Evolutionary conservation across 2,113 vertebrate genomes (phyloP).

Genomic region (Glaucomys volans): DNA sequence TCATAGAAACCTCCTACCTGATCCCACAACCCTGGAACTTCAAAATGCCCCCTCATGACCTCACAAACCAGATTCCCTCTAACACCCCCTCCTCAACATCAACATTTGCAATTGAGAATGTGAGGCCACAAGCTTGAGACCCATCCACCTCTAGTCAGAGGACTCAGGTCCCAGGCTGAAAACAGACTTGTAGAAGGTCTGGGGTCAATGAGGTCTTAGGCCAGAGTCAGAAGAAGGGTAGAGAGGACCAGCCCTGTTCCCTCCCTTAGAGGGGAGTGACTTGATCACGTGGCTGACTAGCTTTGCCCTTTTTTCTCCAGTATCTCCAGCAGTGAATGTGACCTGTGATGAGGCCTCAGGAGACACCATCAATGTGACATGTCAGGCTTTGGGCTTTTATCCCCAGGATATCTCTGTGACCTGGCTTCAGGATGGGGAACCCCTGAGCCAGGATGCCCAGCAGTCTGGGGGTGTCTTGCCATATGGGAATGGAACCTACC

Average conservation of each 20-base stretch:
- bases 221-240: no score
- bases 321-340: background rate
- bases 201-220: background rate
- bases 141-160: background rate
- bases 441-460: fast-evolving
- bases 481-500: background rate
- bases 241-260: background rate
- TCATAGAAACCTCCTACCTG: background rate
- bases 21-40: background rate
- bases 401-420: fast-evolving
- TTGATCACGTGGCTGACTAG: fast-evolving
- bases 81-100: background rate
- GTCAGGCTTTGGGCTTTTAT: background rate
- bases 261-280: background rate
- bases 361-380: background rate
- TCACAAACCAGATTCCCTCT: no score
- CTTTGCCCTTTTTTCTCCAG: background rate
- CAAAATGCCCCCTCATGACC: no score
- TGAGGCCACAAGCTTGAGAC: background rate
- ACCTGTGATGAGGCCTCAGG: fast-evolving
- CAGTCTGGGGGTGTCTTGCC: background rate
- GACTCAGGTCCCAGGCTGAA: fast-evolving
- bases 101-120: background rate
- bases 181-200: background rate
- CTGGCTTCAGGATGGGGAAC: background rate